Conservation (phyloP, 2,888 invertebrate genomes). For the Rapana venosa region DNA sequence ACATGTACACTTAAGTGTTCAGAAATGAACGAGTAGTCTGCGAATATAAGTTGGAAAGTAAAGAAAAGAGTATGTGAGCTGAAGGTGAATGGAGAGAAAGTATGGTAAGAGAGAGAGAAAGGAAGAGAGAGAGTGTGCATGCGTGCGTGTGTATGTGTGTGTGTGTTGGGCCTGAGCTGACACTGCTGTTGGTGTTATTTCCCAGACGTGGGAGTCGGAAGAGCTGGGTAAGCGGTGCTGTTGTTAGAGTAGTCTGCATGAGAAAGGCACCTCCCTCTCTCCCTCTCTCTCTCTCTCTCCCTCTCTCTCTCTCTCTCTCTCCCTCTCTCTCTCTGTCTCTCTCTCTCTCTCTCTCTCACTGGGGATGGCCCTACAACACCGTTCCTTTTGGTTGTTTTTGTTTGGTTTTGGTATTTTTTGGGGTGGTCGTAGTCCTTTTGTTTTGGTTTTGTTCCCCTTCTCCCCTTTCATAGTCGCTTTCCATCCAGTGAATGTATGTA, state of each 20-base stretch:
- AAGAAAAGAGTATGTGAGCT: too few relatives aligned
- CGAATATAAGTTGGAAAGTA: too few relatives aligned
- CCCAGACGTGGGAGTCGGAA: background rate
- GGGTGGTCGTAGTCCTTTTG: background rate
- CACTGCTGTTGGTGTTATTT: background rate
- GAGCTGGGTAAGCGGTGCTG: constrained; percentile 5
- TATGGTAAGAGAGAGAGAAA: too few relatives aligned
- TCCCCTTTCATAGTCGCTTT: too few relatives aligned
- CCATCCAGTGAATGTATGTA: too few relatives aligned
- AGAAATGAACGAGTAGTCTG: too few relatives aligned
- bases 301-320: background rate
- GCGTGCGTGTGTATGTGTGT: background rate
- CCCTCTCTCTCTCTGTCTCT: background rate
- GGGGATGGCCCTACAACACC: too few relatives aligned
- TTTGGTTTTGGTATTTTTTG: background rate
- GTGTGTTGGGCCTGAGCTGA: background rate
- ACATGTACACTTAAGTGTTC: too few relatives aligned
- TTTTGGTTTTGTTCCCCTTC: background rate
- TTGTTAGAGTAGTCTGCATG: constrained; percentile 5
- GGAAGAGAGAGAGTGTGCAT: too few relatives aligned
- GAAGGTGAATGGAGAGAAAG: too few relatives aligned
- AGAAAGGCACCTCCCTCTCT: background rate
- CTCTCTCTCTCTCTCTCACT: background rate
- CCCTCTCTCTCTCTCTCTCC: background rate
- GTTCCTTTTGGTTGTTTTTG: background rate